These are phyloP conservation scores for Watersipora subatra DNA, from an alignment of 1,140 invertebrate genomes.

Conservation along the genomic window DNA sequence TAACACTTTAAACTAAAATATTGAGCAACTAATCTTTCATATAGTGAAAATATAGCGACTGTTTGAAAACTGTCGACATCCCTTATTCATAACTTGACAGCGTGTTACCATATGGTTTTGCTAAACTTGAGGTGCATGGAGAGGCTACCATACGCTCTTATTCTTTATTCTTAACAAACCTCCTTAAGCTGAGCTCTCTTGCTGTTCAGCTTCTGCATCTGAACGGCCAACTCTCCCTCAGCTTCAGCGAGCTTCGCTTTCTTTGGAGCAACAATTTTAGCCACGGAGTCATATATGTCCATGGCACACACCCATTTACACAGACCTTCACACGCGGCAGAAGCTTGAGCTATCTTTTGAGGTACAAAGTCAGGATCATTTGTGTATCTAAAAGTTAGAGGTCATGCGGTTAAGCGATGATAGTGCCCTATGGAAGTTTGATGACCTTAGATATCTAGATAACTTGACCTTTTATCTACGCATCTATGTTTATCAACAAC, in stretches of 20 bases:
- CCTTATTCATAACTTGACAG: no score
- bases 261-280: conserved; percentile 44
- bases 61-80: no score
- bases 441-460: conserved; percentile 22
- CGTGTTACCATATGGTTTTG: no score
- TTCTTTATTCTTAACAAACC: no score
- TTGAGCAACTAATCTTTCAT: no score
- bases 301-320: conserved; percentile 42
- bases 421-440: conserved; percentile 19
- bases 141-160: no score
- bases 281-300: conserved; percentile 43
- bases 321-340: conserved; percentile 40
- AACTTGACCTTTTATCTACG: no score
- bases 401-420: conserved; percentile 29
- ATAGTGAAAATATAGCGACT: no score
- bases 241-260: conserved; percentile 42
- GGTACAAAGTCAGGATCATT: conserved; percentile 39
- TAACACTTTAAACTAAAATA: no score
- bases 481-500: no score
- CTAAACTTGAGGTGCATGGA: no score
- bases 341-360: conserved; percentile 34
- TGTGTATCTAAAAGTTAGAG: conserved; percentile 34
- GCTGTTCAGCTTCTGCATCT: conserved; percentile 42
- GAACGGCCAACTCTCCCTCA: conserved; percentile 31
- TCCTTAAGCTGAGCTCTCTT: conserved; percentile 37